Base-by-base conservation (phyloP, 1,140 invertebrate species). In the Cydia amplana region DNA sequence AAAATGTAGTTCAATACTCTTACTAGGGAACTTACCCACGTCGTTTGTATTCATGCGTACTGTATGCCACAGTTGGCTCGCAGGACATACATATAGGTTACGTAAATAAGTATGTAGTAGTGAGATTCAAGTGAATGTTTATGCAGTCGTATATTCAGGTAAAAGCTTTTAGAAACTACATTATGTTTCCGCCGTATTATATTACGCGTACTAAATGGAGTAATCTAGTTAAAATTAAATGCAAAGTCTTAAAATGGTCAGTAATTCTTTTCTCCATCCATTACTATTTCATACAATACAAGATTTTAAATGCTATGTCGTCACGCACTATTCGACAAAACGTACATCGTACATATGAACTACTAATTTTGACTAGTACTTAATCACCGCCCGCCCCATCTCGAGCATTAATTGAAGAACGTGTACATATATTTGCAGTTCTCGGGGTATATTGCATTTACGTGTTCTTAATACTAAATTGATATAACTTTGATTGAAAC, bases 401-500 rank as follows among this genome's bases (percentile, higher is more conserved):
- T 23, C 20, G 55, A 12, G n/a, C 55, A n/a, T 18, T 70, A 70
- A 28, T 36, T 18, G 32, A 70, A 70, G 16, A 20, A 40, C 36
- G 65, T 36, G 32, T 70, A 36, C 9, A 40, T 43, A 70, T 18
- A 40, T 36, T 36, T 36, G 16, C 36, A 65, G 25, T 32, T 32
- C 14, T 7, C 1, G 64, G 36, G n/a, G 1, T 70, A n/a, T 16
- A 36, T 67, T 67, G 65, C 65, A 70, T 40, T 32, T 67, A 40
- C 65, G 28, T 67, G 65, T 18, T 36, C 18, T 36, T 36, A 70
- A 70, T 70, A 18, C 65, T 9, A 40, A 70, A 36, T 67, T 28
- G 20, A 32, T 36, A 43, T 36, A 70, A n/a, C n/a, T 70, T 36
- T 70, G 28, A 67, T 67, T 40, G 65, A 43, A 70, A 70, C 65